These are phyloP conservation scores for Rhyzopertha dominica DNA, from an alignment of 1,140 invertebrate species.

Conservation along the genomic window DNA sequence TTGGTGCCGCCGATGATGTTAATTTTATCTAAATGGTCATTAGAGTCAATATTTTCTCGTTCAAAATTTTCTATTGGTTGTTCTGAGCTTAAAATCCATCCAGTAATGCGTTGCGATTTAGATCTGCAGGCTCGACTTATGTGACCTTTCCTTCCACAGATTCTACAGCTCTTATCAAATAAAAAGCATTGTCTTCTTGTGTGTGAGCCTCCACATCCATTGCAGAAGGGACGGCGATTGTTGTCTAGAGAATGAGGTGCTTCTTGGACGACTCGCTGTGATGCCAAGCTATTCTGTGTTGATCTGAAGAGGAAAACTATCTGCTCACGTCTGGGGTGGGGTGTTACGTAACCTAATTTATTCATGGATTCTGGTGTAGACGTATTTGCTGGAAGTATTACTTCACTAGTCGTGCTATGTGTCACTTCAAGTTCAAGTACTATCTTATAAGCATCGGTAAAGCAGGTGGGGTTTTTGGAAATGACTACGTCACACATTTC, in stretches of 20 bases:
- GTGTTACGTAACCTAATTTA: conserved; percentile 4
- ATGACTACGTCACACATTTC: conserved; percentile 30
- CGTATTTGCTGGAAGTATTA: not conserved
- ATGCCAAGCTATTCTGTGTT: not conserved
- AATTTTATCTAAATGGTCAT: no score
- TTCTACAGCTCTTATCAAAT: conserved; percentile 7
- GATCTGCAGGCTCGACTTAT: conserved; percentile 10
- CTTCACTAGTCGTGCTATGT: conserved; percentile 4
- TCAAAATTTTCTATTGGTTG: no score
- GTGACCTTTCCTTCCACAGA: conserved; percentile 17
- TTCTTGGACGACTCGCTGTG: conserved; percentile 1
- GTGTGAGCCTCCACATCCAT: conserved; percentile 18
- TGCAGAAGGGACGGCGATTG: not conserved
- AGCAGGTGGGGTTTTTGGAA: conserved; percentile 21
- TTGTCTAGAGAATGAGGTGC: not conserved
- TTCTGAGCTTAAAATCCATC: no score
- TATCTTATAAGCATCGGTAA: conserved; percentile 23
- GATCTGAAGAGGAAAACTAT: no score
- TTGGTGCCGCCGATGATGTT: conserved; percentile 5
- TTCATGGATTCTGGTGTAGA: conserved; percentile 4
- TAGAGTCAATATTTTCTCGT: no score
- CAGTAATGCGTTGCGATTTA: no score
- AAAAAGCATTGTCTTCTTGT: conserved; percentile 14
- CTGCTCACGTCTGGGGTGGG: conserved; percentile 3
- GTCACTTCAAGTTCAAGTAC: conserved; percentile 16